Conservation (phyloP, 2,113 vertebrate species). For the Archilochus colubris region DNA sequence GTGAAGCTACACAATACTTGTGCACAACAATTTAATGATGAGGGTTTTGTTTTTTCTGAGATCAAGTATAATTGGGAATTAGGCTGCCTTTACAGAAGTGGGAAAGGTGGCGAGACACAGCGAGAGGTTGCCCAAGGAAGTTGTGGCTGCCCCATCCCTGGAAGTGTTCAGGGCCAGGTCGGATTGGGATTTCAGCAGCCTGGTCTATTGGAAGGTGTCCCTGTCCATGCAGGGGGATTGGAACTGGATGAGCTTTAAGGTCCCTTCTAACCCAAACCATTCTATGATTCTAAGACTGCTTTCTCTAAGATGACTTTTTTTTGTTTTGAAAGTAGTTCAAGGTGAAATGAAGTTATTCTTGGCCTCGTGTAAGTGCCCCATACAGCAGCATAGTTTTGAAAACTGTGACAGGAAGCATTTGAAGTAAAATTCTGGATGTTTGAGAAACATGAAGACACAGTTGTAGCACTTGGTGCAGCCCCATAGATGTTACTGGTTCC, state of each 20-base stretch:
- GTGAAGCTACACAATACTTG: background rate
- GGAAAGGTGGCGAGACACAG: no score
- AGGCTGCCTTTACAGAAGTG: background rate
- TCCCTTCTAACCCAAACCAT: no score
- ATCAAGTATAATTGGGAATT: background rate
- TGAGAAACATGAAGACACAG: background rate
- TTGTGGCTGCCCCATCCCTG: no score
- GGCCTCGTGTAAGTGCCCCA: background rate
- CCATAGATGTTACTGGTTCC: background rate
- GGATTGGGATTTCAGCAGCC: no score
- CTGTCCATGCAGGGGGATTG: no score
- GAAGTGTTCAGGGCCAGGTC: no score
- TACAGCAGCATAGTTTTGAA: background rate
- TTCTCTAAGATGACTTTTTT: background rate
- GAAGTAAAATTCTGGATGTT: background rate
- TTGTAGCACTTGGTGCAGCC: background rate
- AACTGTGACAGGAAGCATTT: background rate
- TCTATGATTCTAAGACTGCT: background rate
- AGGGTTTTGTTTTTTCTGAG: background rate
- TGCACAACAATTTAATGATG: background rate
- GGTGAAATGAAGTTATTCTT: background rate
- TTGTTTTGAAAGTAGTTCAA: background rate
- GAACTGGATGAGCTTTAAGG: no score
- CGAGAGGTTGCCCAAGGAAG: no score
- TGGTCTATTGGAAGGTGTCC: no score